Percentiles rank a stretch among this genome's conserved stretches.
These are phyloP conservation scores for Pluvianellus socialis DNA, from an alignment of 2,113 vertebrate species.

Conservation along the genomic window DNA sequence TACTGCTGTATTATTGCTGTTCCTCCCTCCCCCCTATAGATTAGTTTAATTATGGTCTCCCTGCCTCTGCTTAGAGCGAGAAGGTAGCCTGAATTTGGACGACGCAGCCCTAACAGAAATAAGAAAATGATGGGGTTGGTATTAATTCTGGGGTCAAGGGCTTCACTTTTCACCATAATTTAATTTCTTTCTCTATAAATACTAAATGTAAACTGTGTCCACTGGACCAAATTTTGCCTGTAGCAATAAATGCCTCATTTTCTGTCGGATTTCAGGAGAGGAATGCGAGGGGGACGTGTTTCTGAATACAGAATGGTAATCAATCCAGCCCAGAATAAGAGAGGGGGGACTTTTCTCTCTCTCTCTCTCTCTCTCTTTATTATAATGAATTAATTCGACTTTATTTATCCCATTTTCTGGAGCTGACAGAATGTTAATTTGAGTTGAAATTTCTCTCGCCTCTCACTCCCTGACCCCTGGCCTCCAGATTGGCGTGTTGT, in stretches of 20 bases:
- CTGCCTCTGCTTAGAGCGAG: slow-evolving; percentile 14
- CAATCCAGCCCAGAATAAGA: slow-evolving; percentile 85
- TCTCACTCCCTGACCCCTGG: slow-evolving; percentile 98
- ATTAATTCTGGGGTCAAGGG: slow-evolving; percentile 83
- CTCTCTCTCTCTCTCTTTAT: slow-evolving; percentile 88
- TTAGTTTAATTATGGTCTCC: slow-evolving; percentile 29
- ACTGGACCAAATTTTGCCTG: slow-evolving; percentile 86
- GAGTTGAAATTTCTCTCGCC: slow-evolving; percentile 98
- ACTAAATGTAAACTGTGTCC: slow-evolving; percentile 94
- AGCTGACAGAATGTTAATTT: slow-evolving; percentile 99
- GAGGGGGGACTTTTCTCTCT: slow-evolving; percentile 74
- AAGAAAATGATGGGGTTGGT: slow-evolving; percentile 67
- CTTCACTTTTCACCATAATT: slow-evolving; percentile 84
- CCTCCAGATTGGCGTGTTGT: slow-evolving; percentile 99
- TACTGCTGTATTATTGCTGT: slow-evolving; percentile 38
- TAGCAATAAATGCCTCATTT: slow-evolving; percentile 87
- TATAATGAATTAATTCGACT: slow-evolving; percentile 98
- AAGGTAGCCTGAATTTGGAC: slow-evolving; percentile 46
- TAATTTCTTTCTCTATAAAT: slow-evolving; percentile 90
- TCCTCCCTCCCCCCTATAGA: slow-evolving; percentile 31
- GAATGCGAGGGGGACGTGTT: slow-evolving; percentile 87
- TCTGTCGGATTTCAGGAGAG: slow-evolving; percentile 86
- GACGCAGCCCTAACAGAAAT: slow-evolving; percentile 19
- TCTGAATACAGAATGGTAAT: slow-evolving; percentile 95
- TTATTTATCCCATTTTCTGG: slow-evolving; percentile 99